A percentile compares a stretch with the other conserved stretches of the same genome.
Conservation (phyloP, 2,797 vertebrate species). For the Paratrypauchen microcephalus region DNA sequence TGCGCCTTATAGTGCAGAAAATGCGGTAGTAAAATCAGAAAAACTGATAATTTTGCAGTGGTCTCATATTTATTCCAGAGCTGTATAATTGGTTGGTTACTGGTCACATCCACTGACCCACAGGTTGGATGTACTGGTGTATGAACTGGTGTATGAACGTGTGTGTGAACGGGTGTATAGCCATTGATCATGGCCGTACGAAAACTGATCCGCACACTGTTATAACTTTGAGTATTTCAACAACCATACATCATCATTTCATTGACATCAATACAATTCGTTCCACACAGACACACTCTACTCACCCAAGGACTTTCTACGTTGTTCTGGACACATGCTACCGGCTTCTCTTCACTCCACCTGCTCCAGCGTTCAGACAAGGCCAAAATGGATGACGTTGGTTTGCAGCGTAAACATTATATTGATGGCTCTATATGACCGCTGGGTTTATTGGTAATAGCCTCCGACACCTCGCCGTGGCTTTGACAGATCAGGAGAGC, state of each 20-base stretch:
- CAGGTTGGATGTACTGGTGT: too few relatives aligned
- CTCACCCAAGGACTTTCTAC: slow-evolving; percentile 5
- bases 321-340: not conserved
- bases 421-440: slow-evolving; percentile 45
- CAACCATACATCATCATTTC: slow-evolving; percentile 2
- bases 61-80: too few relatives aligned
- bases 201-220: not conserved
- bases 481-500: slow-evolving; percentile 63
- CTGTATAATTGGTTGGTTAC: too few relatives aligned
- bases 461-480: slow-evolving; percentile 52
- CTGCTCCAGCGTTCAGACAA: slow-evolving; percentile 10
- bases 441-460: slow-evolving; percentile 57
- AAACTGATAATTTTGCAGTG: too few relatives aligned
- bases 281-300: not conserved
- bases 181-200: too few relatives aligned
- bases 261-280: slow-evolving; percentile 11
- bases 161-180: too few relatives aligned
- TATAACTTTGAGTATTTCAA: not conserved
- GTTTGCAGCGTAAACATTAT: slow-evolving; percentile 53
- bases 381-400: slow-evolving; percentile 42
- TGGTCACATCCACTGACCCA: too few relatives aligned
- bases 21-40: too few relatives aligned
- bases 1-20: too few relatives aligned
- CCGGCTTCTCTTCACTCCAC: not conserved
- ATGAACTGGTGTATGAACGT: too few relatives aligned